Conservation (phyloP, 2,113 vertebrate genomes). For the Gadus macrocephalus region DNA sequence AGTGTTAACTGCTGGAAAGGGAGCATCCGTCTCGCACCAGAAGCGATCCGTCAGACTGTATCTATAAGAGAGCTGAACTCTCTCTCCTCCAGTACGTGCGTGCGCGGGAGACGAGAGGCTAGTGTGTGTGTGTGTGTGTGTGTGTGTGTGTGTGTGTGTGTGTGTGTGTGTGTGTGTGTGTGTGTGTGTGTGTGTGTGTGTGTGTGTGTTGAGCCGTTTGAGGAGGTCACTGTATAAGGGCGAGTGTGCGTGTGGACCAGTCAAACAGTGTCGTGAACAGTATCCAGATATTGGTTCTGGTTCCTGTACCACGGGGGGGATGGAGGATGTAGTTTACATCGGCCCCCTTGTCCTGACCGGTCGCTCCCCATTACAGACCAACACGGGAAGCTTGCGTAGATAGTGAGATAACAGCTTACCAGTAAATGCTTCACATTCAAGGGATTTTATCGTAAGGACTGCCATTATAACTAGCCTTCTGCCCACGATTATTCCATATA, state of each 20-base stretch:
- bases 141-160: slow-evolving; percentile 5
- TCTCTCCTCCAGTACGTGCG: slow-evolving; percentile 24
- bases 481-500: no score
- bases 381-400: slow-evolving; percentile 19
- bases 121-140: background rate
- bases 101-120: background rate
- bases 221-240: background rate
- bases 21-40: slow-evolving; percentile 55
- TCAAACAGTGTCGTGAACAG: slow-evolving; percentile 30
- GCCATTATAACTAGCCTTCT: no score
- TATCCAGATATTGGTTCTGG: slow-evolving; percentile 39
- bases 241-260: slow-evolving; percentile 27
- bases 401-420: slow-evolving; percentile 22
- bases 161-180: background rate
- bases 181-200: slow-evolving; percentile 3
- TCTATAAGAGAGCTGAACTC: slow-evolving; percentile 32
- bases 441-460: background rate
- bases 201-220: background rate
- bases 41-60: slow-evolving; percentile 64
- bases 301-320: slow-evolving; percentile 2
- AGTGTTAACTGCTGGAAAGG: slow-evolving; percentile 58
- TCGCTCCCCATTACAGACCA: slow-evolving; percentile 20
- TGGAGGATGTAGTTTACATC: background rate
- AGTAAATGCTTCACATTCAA: slow-evolving; percentile 1
- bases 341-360: slow-evolving; percentile 16